Evolutionary conservation across 2,888 invertebrate species (phyloP).

Genomic region (Neoaliturus tenellus): DNA sequence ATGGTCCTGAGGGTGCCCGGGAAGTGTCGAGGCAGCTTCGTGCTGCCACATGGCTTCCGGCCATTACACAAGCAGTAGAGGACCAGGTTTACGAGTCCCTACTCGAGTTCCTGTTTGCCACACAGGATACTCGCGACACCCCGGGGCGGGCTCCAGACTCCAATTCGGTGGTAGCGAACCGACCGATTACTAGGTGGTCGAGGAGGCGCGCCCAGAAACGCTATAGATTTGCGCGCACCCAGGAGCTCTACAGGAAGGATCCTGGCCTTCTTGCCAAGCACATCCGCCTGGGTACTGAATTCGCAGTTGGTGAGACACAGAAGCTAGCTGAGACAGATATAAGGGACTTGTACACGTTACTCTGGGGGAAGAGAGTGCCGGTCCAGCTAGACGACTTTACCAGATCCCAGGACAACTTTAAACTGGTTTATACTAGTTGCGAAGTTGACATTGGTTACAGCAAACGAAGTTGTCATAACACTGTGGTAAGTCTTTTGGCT

Average conservation of each 20-base stretch:
- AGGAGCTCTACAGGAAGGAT: conserved; percentile 68
- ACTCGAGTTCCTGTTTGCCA: background rate
- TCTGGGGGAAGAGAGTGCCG: conserved; percentile 16
- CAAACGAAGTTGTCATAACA: too few species aligned
- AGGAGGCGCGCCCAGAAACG: conserved; percentile 60
- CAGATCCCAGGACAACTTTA: too few species aligned
- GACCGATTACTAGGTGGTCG: background rate
- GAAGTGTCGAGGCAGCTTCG: background rate
- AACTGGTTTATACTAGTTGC: too few species aligned
- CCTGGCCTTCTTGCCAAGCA: conserved; percentile 67
- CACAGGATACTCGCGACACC: background rate
- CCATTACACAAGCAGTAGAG: background rate
- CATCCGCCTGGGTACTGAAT: conserved; percentile 64
- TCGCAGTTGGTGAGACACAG: background rate
- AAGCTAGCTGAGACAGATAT: conserved; percentile 33
- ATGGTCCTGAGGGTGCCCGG: conserved; percentile 37
- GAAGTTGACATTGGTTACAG: too few species aligned
- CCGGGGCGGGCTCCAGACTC: background rate
- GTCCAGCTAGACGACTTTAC: conserved; percentile 25
- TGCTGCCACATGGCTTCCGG: background rate
- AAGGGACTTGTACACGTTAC: background rate
- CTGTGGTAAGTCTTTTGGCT: too few species aligned
- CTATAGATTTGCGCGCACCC: conserved; percentile 67
- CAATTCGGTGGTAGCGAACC: background rate
- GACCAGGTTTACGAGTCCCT: conserved; percentile 6